Conservation (phyloP, 2,113 vertebrate genomes). For the Rhabdornis inornatus region DNA sequence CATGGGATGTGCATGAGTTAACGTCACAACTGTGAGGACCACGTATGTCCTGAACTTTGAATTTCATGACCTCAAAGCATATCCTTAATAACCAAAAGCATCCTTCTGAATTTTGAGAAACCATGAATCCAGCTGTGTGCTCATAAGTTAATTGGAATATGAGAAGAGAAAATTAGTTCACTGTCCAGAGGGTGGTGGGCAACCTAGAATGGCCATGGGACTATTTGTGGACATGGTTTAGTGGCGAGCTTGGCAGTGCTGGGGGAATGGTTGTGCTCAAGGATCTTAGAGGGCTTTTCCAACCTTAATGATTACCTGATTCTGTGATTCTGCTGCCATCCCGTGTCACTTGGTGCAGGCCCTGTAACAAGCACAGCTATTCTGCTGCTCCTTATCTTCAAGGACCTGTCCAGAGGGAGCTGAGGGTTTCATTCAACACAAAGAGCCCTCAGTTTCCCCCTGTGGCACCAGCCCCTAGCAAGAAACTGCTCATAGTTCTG, state of each 20-base stretch:
- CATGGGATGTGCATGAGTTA: not conserved
- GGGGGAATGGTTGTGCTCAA: not conserved
- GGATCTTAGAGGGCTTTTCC: not conserved
- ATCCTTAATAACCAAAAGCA: not conserved
- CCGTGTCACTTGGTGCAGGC: not conserved
- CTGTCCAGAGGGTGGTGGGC: not conserved
- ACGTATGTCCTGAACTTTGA: not conserved
- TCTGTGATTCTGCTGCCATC: not conserved
- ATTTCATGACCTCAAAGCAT: not conserved
- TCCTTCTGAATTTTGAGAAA: not conserved
- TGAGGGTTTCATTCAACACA: not conserved
- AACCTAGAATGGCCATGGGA: not conserved
- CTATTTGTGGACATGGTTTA: accelerated
- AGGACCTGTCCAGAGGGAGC: not conserved
- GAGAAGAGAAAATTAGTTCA: not conserved
- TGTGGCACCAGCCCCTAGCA: not conserved
- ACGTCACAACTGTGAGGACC: not conserved
- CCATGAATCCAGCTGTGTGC: not conserved
- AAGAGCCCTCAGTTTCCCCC: not conserved
- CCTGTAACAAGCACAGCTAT: not conserved
- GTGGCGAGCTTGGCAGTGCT: not conserved
- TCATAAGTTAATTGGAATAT: not conserved
- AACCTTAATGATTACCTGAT: not conserved
- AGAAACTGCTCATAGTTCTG: not conserved
- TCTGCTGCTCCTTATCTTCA: not conserved